phyloP scores from a whole-genome alignment of 2,113 vertebrate genomes.

The Stegostoma tigrinum region DNA sequence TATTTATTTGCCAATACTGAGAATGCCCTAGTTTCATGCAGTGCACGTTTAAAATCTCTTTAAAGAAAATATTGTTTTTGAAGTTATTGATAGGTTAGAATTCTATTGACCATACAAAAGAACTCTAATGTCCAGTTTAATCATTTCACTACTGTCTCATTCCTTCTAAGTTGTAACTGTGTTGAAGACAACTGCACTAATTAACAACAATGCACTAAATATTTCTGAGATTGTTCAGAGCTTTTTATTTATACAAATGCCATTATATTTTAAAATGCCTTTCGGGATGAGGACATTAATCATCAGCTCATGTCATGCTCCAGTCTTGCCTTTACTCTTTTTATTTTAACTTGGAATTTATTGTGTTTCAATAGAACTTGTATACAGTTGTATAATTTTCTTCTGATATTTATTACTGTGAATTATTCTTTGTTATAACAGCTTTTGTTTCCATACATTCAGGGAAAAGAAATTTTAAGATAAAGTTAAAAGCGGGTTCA shows the following conservation, averaged over 20 bases:
- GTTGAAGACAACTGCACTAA: constrained; percentile 88
- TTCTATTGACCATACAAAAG: constrained; percentile 31
- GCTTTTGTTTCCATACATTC: constrained; percentile 52
- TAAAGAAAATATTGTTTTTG: constrained; percentile 34
- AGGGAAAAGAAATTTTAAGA: constrained; percentile 52
- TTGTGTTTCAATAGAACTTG: constrained; percentile 56
- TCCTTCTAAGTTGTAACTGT: constrained; percentile 65
- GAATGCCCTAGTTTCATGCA: constrained; percentile 68
- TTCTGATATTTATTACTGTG: constrained; percentile 96
- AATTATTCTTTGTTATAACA: constrained; percentile 80
- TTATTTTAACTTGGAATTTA: constrained; percentile 86
- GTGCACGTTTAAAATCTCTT: constrained; percentile 61
- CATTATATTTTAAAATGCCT: constrained; percentile 88
- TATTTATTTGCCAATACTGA: constrained; percentile 82
- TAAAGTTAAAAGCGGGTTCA: constrained; percentile 34
- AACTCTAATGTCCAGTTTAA: constrained; percentile 5
- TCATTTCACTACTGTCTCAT: constrained; percentile 56
- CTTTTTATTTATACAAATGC: constrained; percentile 92
- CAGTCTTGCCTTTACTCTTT: constrained; percentile 64
- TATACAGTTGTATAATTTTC: constrained; percentile 67
- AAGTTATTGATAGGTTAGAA: constrained; percentile 15
- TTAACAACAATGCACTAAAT: constrained; percentile 92
- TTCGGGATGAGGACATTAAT: constrained; percentile 58
- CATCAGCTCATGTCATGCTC: constrained; percentile 58
- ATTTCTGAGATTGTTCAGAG: constrained; percentile 75